Evolutionary conservation across 2,113 vertebrate genomes (phyloP).

Genomic region (human): GRCh38 chr11:84164001-84164500

Average conservation of each 20-base stretch:
- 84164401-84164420: not conserved
- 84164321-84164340: not conserved
- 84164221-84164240: conserved; percentile 9
- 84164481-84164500: not conserved
- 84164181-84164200: conserved; percentile 37
- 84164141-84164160: conserved; percentile 28
- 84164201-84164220: not conserved
- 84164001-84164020: not conserved
- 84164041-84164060: not conserved
- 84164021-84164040: not conserved
- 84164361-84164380: not conserved
- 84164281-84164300: conserved; percentile 7
- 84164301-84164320: not conserved
- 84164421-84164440: not conserved
- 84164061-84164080: not conserved
- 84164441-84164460: not conserved
- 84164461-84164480: not conserved
- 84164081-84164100: not conserved
- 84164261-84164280: conserved; percentile 43
- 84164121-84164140: conserved; percentile 32
- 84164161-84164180: not conserved
- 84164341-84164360: not conserved
- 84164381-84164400: not conserved
- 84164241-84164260: not conserved
- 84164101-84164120: not conserved